Evolutionary conservation across 2,888 invertebrate genomes (phyloP), one percentile per base, ranked within the genome.

Genomic region (Eumacrocentrus americanus): DNA sequence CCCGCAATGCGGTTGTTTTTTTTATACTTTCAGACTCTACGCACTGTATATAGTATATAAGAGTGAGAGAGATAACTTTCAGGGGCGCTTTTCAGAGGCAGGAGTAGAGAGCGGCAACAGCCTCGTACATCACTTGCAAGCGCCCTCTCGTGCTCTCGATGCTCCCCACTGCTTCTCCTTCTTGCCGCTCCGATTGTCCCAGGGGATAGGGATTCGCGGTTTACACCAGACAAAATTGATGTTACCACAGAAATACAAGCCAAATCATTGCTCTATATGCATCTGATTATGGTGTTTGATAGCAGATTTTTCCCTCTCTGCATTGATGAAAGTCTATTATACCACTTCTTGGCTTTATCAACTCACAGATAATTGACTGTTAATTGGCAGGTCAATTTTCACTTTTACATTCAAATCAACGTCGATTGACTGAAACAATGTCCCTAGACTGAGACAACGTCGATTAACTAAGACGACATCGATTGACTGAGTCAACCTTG

Each of bases 1-100:
- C 54, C 62, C 59, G 62, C 63, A 63, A 60, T 62, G 66, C 65
- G 53, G 42, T 52, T 57, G 58, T 59, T 61, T 56, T 58, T 66
- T 61, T 62, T 60, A 57, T 46, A 54, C 38, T 58, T 34, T 22
- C 51, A 58, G 42, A 20, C 46, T 38, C 23, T 38, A 54, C 56
- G 42, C 58, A 57, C n/a, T 44, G 54, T 53, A 58, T 29, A 40
- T 54, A 37, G 38, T 38, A 25, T 34, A 37, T 42, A 22, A 57
- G 58, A 56, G 37, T 14, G 40, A 29, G 25, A 4, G 20, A 35
- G 20, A 34, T 40, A 59, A 50, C 38, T 47, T 55, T 35, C 48
- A 23, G 47, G 37, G 18, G 47, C 51, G 34, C 34, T 44, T 44
- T 12, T 16, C n/a, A n/a, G n/a, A n/a, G n/a, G n/a, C n/a, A n/a